Evolutionary conservation across 1,140 invertebrate genomes (phyloP), one percentile per base, ranked within the genome.

Genomic region (Rhagoletis pomonella): DNA sequence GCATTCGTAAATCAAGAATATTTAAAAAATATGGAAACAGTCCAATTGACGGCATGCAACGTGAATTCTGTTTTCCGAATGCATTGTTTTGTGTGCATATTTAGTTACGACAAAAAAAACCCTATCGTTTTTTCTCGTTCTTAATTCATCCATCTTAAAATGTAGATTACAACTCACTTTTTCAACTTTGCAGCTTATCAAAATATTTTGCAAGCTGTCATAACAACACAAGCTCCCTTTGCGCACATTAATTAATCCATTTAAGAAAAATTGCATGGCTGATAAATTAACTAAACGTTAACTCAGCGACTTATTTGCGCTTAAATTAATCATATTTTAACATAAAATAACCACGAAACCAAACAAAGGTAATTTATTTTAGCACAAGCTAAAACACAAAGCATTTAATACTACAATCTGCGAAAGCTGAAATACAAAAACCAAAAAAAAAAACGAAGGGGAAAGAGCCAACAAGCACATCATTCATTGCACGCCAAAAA

Each of bases 271-370:
- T 55, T 81, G 73, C 47, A 77, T 77, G 3, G 73, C 47, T 19
- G 73, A 81, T 81, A 81, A 55, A 81, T 58, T 55, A 50, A 81
- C 73, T 81, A 81, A 81, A 81, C 73, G 73, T 81, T 81, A 81
- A 81, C 73, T 81, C 73, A 81, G 50, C 73, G 73, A 81, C 73
- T 55, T 58, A 55, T 81, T 58, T 81, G 73, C n/a, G 73, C 47
- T 81, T 58, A 81, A 81, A 81, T 81, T 81, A 81, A 81, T 81
- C 73, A 81, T 55, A 81, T 55, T 29, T 50, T 39, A 73, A 73
- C 60, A 73, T 73, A 44, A 47, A 58, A 81, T 81, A 3, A n/a
- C 19, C 29, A 29, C 29, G 29, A 29, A 29, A 29, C 29, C n/a
- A 67, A 55, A 19, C 5, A 10, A 29, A 3, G 10, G 17, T 17